These are phyloP conservation scores for Philhelius pedissequus DNA, from an alignment of 2,888 invertebrate species.

Conservation along the genomic window DNA sequence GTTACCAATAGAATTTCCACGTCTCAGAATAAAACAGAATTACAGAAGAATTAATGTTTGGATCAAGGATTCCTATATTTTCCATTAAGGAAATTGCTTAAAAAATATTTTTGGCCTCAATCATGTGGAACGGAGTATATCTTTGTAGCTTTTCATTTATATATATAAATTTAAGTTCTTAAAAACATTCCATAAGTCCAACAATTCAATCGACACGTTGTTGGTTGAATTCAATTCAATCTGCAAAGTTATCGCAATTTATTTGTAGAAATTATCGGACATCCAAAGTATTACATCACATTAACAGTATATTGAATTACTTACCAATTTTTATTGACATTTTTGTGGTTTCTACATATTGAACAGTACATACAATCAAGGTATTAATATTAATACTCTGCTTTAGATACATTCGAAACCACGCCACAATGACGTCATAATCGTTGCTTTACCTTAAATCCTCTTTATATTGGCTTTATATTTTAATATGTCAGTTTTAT, in stretches of 20 bases:
- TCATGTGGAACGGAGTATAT: no score
- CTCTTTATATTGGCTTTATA: neutral
- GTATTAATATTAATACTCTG: neutral
- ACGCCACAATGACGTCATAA: neutral
- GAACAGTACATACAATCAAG: neutral
- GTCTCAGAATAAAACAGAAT: no score
- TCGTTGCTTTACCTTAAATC: neutral
- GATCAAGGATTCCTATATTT: no score
- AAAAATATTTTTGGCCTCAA: no score
- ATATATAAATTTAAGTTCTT: no score
- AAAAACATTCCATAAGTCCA: no score
- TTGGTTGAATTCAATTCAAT: neutral
- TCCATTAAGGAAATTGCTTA: no score
- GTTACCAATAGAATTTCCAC: no score
- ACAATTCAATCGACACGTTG: no score
- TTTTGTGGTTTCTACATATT: neutral
- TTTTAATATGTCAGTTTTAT: neutral
- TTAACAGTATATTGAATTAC: neutral
- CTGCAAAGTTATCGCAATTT: neutral
- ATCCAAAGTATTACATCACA: neutral
- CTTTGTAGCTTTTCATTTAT: no score
- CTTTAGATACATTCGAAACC: neutral
- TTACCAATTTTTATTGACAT: neutral
- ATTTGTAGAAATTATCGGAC: neutral
- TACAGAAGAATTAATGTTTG: no score